Evolutionary conservation across 2,113 vertebrate genomes (phyloP).

Genomic region (Sphaerodactylus townsendi): DNA sequence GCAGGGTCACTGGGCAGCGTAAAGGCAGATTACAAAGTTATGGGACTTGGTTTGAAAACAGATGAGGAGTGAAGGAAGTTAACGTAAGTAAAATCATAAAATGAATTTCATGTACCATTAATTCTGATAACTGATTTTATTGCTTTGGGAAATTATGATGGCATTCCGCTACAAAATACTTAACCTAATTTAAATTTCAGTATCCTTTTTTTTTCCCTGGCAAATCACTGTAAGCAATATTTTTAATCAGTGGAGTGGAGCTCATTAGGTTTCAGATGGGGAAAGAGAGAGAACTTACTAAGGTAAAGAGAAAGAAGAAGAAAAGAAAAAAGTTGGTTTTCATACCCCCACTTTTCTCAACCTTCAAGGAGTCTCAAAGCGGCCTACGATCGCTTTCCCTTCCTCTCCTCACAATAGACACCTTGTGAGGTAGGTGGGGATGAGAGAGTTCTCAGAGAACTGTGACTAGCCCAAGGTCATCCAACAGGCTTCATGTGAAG

Average conservation of each 20-base stretch:
- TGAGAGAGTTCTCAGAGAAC: too few relatives aligned
- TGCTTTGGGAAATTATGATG: slow-evolving; percentile 72
- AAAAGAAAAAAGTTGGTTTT: too few relatives aligned
- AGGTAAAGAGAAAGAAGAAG: too few relatives aligned
- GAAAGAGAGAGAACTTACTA: slow-evolving; percentile 37
- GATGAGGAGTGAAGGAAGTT: slow-evolving; percentile 42
- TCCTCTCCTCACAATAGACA: too few relatives aligned
- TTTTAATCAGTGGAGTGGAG: slow-evolving; percentile 72
- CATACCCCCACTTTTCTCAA: too few relatives aligned
- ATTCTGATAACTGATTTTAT: slow-evolving; percentile 74
- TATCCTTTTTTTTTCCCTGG: slow-evolving; percentile 54
- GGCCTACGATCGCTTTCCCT: too few relatives aligned
- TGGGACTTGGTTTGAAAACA: slow-evolving; percentile 57
- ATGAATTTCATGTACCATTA: slow-evolving; percentile 75
- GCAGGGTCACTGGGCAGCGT: slow-evolving; percentile 10
- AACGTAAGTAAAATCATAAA: slow-evolving; percentile 69
- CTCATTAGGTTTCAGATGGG: slow-evolving; percentile 69
- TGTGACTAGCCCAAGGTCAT: too few relatives aligned
- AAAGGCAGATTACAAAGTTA: slow-evolving; percentile 41
- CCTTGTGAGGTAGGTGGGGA: too few relatives aligned
- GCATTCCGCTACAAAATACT: slow-evolving; percentile 72
- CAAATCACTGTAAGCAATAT: slow-evolving; percentile 67
- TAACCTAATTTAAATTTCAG: slow-evolving; percentile 74
- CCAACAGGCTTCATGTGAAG: too few relatives aligned
- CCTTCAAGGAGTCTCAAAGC: too few relatives aligned